phyloP scores from a whole-genome alignment of 2,797 vertebrate genomes.

The Emys orbicularis region DNA sequence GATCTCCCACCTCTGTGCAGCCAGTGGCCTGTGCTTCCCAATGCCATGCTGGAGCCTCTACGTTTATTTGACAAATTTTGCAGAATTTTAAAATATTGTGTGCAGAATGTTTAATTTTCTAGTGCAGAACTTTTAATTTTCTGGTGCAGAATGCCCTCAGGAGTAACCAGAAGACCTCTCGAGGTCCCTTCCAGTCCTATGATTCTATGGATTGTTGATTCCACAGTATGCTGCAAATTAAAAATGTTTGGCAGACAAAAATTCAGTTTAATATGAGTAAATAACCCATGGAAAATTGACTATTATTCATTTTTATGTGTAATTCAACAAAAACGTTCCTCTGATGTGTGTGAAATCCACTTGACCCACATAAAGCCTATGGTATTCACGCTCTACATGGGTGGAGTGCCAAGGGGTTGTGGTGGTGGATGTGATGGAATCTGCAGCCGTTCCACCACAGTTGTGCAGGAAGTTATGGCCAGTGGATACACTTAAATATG shows the following conservation, averaged over 20 bases:
- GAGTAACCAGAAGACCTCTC: no score
- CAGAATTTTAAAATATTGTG: no score
- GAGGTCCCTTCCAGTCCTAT: no score
- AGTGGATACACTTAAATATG: neutral
- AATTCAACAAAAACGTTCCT: neutral
- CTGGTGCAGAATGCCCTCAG: no score
- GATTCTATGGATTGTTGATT: rapidly evolving
- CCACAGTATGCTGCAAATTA: rapidly evolving
- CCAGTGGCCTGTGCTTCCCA: no score
- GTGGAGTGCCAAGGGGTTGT: rapidly evolving
- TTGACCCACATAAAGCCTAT: neutral
- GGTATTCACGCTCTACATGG: rapidly evolving
- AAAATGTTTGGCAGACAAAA: rapidly evolving
- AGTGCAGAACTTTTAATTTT: no score
- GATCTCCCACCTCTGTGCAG: no score
- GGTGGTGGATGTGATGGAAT: neutral
- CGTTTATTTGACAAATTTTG: no score
- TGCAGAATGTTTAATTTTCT: no score
- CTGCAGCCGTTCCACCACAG: neutral
- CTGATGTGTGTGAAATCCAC: neutral
- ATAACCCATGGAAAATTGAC: neutral
- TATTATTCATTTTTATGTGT: neutral
- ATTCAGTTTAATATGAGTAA: neutral
- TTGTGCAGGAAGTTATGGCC: neutral
- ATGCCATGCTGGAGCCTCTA: no score